Base-by-base conservation (phyloP, 2,113 vertebrate species). In the Pterophyllum scalare region DNA sequence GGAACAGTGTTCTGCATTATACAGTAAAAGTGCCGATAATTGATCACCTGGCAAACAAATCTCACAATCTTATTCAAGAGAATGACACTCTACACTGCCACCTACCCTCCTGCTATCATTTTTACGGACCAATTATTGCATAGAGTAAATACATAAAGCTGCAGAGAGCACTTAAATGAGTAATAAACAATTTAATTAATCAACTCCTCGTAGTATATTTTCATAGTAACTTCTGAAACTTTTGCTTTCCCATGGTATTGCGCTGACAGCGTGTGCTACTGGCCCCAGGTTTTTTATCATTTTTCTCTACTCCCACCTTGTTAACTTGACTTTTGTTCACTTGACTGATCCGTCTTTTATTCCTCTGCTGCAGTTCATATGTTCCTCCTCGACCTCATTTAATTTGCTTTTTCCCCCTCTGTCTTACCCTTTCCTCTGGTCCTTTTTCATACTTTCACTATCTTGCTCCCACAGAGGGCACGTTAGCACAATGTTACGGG, bases 381-480 rank as follows among this genome's bases (percentile, higher is more conserved):
- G 83, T 90, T 87, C 86, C 84, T 87, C 58, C 82, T 56, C 78
- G 7, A 86, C 91, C 89, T 89, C 86, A 83, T 92, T 93, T 90
- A 90, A 89, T 88, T 90, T 84, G 20, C 84, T 77, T 62, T 77
- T 61, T 62, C 82, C 11, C 17, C 61, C 22, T 86, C 82, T 56
- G 85, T 86, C 79, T 82, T 60, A 79, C 61, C 75, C 79, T 88
- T 75, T 81, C 65, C 61, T 83, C 12, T 13, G 46, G 57, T 87
- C 67, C 83, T 74, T 49, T 88, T 84, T 94, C 91, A 74, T 64
- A 94, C 93, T 95, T 94, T 94, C 84, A 93, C 93, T 95, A 92
- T 93, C 91, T 93, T 33, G 94, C 96, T 95, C 95, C 95, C 94
- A 94, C 93, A 94, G 95, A 88, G 94, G 91, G 91, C 90, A 96